Base-by-base conservation (phyloP, 1,140 invertebrate genomes). In the Homalodisca vitripennis region DNA sequence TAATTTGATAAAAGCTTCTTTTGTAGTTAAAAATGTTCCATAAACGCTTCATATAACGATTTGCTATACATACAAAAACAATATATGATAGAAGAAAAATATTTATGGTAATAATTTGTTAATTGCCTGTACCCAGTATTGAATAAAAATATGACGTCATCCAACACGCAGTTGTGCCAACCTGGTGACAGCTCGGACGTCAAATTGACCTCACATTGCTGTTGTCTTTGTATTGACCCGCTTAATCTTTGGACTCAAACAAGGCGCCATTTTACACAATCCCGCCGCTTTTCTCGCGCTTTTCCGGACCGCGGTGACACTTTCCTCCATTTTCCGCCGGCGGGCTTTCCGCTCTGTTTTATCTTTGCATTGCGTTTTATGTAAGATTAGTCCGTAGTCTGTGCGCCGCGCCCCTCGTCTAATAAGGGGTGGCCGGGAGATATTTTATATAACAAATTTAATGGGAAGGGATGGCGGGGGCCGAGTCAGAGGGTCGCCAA, bases 361-460 rank as follows among this genome's bases (percentile, higher is more conserved):
- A 51, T 51, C 48, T 51, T 51, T 51, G 48, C 48, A 51, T 51
- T 51, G 22, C 48, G 48, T 51, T 51, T 51, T 51, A 51, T 51
- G 48, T 51, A 51, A 51, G 48, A 51, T 51, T 51, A 51, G 6
- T n/a, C n/a, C n/a, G n/a, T n/a, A n/a, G n/a, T n/a, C n/a, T n/a
- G n/a, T n/a, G n/a, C 17, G 48, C 34, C 6, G 34, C n/a, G 3
- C n/a, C 48, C 17, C 3, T 22, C 48, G 22, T 29, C 31, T 63
- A 63, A 63, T 63, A 63, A 63, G 60, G 60, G 27, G 27, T 32
- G 60, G 60, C 17, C n/a, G n/a, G n/a, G n/a, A n/a, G n/a, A n/a
- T n/a, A n/a, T n/a, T 24, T 67, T 55, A 55, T 32, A 67, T 51
- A 51, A 67, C 55, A 67, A 67, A 67, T 67, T 67, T 55, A 29